Percentiles rank a stretch among this genome's conserved stretches.
phyloP scores from a whole-genome alignment of 2,888 invertebrate species.

The Cetonia aurata region DNA sequence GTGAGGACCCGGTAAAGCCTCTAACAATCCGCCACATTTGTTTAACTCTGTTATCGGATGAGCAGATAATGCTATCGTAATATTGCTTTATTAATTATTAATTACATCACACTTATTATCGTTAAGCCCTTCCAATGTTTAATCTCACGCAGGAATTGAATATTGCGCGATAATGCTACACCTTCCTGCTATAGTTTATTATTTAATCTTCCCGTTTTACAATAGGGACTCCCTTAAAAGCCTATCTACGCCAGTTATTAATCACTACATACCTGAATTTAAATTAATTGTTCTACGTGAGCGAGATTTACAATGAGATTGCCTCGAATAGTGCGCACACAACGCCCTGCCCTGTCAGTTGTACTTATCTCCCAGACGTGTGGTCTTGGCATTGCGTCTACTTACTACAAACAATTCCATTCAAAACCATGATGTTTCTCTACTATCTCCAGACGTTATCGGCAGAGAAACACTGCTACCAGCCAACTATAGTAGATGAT shows the following conservation, averaged over 20 bases:
- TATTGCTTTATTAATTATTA: no score
- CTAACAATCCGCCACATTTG: no score
- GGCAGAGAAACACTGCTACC: neutral
- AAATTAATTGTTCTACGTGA: conserved; percentile 2
- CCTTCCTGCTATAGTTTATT: no score
- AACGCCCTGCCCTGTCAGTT: conserved; percentile 5
- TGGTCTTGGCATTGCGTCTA: conserved; percentile 17
- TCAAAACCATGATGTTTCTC: conserved; percentile 19
- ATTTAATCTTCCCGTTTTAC: no score
- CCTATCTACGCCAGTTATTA: neutral
- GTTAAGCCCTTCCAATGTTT: conserved; percentile 4
- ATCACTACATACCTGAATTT: conserved; percentile 3
- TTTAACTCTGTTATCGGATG: no score
- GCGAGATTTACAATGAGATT: conserved; percentile 6
- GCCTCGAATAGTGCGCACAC: conserved; percentile 7
- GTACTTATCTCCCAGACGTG: conserved; percentile 16
- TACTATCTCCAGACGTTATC: conserved; percentile 13
- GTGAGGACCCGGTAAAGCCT: no score
- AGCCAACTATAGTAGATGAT: neutral
- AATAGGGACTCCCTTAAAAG: no score
- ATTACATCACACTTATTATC: conserved; percentile 13
- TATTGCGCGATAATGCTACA: no score
- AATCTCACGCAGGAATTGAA: no score
- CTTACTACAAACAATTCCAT: conserved; percentile 22
- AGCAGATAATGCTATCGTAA: no score